Conservation (phyloP, 2,113 vertebrate species). For the Monopterus albus region DNA sequence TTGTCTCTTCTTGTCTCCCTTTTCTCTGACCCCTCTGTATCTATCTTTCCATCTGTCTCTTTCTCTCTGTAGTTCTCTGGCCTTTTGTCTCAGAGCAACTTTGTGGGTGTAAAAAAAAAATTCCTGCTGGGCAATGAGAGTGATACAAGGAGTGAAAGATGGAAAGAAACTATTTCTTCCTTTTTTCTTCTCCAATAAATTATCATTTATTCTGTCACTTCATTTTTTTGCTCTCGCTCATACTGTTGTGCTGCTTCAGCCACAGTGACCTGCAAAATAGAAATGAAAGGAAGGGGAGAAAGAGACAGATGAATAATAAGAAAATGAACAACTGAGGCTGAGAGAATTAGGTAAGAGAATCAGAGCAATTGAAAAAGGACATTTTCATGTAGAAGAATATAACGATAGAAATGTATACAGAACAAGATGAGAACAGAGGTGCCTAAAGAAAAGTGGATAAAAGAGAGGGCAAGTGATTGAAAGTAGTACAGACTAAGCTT, state of each 20-base stretch:
- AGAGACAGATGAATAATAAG: constrained; percentile 21
- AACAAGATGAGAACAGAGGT: neutral
- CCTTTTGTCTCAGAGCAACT: constrained; percentile 66
- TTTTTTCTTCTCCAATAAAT: constrained; percentile 41
- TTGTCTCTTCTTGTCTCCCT: constrained; percentile 20
- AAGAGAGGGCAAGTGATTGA: constrained; percentile 12
- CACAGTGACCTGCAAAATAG: constrained; percentile 42
- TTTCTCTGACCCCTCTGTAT: constrained; percentile 15
- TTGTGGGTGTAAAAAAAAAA: constrained; percentile 74
- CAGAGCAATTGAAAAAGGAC: constrained; percentile 25
- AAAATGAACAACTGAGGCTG: constrained; percentile 8
- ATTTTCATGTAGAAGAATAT: neutral
- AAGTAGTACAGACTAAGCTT: constrained; percentile 17
- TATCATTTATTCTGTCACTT: constrained; percentile 50
- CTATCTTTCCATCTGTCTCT: constrained; percentile 39
- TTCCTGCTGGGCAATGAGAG: constrained; percentile 56
- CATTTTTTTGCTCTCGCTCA: constrained; percentile 13
- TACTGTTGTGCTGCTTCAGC: constrained; percentile 40
- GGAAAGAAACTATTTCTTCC: constrained; percentile 38
- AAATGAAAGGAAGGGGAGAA: constrained; percentile 16
- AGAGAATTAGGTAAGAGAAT: constrained; percentile 11
- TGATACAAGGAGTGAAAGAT: constrained; percentile 37
- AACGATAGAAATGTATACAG: constrained; percentile 10
- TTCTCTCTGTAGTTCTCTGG: constrained; percentile 40
- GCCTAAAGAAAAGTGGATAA: neutral